Evolutionary conservation across 2,797 vertebrate genomes (phyloP).

Genomic region (Oreortyx pictus): DNA sequence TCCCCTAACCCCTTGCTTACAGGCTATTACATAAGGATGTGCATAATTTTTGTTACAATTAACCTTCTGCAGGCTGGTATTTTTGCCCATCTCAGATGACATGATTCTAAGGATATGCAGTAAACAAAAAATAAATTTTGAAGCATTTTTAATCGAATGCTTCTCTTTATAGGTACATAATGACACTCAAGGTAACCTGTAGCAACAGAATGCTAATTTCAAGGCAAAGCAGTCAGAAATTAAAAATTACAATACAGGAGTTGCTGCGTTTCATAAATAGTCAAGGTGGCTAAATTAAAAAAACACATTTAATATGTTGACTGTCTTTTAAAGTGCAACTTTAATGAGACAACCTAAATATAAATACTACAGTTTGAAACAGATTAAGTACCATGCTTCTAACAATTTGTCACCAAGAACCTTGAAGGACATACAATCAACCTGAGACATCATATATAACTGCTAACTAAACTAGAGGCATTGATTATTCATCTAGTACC

Average conservation of each 20-base stretch:
- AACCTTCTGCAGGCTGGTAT: background rate
- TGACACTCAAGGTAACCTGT: background rate
- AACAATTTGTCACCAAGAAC: background rate
- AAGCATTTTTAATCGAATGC: background rate
- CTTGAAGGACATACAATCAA: background rate
- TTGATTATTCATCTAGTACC: background rate
- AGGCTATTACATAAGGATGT: background rate
- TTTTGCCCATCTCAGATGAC: background rate
- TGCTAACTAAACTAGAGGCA: background rate
- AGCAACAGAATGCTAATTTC: background rate
- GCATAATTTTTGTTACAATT: background rate
- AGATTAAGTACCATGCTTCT: background rate
- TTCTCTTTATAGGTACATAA: background rate
- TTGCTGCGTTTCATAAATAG: background rate
- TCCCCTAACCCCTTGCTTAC: background rate
- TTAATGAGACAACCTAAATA: background rate
- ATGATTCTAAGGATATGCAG: background rate
- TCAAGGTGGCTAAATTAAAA: too few relatives aligned
- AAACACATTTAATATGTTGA: too few relatives aligned
- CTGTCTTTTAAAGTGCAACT: background rate
- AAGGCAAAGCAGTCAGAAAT: background rate
- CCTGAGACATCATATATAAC: rapidly evolving
- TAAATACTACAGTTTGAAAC: background rate
- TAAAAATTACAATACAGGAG: background rate
- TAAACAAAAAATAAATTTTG: background rate